Conservation (phyloP, 2,888 invertebrate species). For the Nemotelus pantherinus region DNA sequence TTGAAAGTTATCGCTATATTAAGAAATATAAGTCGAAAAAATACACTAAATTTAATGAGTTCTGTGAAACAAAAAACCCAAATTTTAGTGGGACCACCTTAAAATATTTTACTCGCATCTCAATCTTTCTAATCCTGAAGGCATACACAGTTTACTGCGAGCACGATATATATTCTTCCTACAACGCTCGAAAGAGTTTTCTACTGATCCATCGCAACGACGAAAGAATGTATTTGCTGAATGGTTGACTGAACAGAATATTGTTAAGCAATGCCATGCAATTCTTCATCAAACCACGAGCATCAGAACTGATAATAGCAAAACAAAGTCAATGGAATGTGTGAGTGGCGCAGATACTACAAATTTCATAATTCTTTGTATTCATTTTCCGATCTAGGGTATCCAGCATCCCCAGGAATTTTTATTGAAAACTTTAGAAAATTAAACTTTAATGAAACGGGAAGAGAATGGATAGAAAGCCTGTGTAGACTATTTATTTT, state of each 20-base stretch:
- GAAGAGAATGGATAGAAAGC: no score
- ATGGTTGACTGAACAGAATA: not conserved
- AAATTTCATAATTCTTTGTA: slow-evolving; percentile 43
- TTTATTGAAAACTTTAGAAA: slow-evolving; percentile 38
- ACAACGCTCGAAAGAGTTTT: not conserved
- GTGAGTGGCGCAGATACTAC: not conserved
- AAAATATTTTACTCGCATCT: no score
- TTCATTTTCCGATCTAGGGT: slow-evolving; percentile 36
- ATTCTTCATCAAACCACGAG: not conserved
- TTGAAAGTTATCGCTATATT: no score
- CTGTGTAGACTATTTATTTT: no score
- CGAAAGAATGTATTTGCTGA: not conserved
- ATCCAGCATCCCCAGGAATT: slow-evolving; percentile 35
- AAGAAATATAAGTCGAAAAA: no score
- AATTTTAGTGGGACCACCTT: no score
- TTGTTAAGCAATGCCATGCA: not conserved
- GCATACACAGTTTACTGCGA: no score
- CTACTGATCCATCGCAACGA: not conserved
- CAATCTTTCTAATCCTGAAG: no score
- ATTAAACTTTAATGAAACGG: not conserved
- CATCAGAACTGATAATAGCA: not conserved
- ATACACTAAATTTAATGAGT: no score
- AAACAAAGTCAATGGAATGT: slow-evolving; percentile 38
- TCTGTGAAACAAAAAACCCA: no score
- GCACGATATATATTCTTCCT: no score